These are phyloP conservation scores for Danio jaintianensis DNA, from an alignment of 2,797 vertebrate species.

Conservation along the genomic window DNA sequence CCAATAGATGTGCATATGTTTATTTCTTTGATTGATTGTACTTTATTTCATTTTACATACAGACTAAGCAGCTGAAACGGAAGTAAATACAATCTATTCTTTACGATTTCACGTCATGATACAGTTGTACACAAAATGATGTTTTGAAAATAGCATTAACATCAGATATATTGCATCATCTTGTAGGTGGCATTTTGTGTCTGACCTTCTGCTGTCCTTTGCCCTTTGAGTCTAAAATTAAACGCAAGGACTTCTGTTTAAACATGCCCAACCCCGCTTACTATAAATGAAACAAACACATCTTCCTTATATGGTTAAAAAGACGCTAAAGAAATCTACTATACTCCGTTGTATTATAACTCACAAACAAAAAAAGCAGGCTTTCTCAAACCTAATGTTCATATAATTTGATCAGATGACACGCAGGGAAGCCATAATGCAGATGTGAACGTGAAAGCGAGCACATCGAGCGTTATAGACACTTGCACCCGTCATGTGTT, in stretches of 20 bases:
- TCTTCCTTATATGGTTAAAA: slow-evolving; percentile 35
- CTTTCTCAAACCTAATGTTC: not conserved
- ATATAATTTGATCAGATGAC: not conserved
- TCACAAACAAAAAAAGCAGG: too few species aligned
- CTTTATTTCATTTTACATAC: too few species aligned
- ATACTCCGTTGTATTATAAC: not conserved
- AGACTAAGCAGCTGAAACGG: too few species aligned
- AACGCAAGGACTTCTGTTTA: slow-evolving; percentile 35
- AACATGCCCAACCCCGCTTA: slow-evolving; percentile 40
- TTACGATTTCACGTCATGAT: too few species aligned
- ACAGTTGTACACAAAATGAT: too few species aligned
- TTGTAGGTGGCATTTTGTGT: not conserved
- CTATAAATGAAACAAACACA: not conserved
- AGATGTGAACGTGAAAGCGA: not conserved
- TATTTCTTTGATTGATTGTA: too few species aligned
- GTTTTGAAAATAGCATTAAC: not conserved
- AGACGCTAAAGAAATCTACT: not conserved
- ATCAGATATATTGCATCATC: not conserved
- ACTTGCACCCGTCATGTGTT: slow-evolving; percentile 12
- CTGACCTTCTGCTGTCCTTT: not conserved
- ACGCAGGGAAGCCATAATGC: not conserved
- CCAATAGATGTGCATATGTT: too few species aligned
- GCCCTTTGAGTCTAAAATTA: slow-evolving; percentile 16
- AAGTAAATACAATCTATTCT: too few species aligned
- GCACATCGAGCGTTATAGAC: not conserved